phyloP scores from a whole-genome alignment of 1,140 invertebrate genomes.

The Panulirus ornatus region DNA sequence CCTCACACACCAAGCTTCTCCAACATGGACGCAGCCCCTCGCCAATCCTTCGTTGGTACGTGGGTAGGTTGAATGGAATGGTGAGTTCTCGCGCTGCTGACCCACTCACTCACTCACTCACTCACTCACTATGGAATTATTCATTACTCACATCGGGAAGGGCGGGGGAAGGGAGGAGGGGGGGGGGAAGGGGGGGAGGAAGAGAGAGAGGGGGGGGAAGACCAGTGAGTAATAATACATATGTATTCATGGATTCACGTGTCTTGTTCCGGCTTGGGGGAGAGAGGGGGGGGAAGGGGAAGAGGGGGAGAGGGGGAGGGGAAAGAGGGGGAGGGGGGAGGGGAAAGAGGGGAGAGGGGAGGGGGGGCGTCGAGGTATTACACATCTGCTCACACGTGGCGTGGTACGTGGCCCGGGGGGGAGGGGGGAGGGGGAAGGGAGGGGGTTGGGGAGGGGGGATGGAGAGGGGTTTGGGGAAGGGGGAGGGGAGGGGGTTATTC shows the following conservation, averaged over 20 bases:
- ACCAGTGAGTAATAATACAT: background rate
- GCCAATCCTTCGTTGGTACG: too few species aligned
- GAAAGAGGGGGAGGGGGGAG: background rate
- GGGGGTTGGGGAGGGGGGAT: too few species aligned
- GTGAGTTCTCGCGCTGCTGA: too few species aligned
- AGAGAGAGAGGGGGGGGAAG: background rate
- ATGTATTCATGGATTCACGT: background rate
- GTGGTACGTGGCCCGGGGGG: background rate
- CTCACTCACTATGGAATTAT: too few species aligned
- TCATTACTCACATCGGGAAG: too few species aligned
- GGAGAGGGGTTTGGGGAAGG: background rate
- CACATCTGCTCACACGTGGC: background rate
- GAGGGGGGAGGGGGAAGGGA: background rate
- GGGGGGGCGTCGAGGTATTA: background rate
- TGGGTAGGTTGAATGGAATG: too few species aligned
- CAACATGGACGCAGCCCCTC: too few species aligned
- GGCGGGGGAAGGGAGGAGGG: too few species aligned
- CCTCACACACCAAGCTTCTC: too few species aligned
- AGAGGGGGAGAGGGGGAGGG: conserved; percentile 4
- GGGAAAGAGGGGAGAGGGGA: background rate
- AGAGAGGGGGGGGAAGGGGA: background rate
- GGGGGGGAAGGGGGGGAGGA: too few species aligned
- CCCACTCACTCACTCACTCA: too few species aligned
- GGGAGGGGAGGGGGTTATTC: too few species aligned
- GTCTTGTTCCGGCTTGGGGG: background rate